Conservation (phyloP, 2,797 vertebrate genomes). For the Erithacus rubecula region DNA sequence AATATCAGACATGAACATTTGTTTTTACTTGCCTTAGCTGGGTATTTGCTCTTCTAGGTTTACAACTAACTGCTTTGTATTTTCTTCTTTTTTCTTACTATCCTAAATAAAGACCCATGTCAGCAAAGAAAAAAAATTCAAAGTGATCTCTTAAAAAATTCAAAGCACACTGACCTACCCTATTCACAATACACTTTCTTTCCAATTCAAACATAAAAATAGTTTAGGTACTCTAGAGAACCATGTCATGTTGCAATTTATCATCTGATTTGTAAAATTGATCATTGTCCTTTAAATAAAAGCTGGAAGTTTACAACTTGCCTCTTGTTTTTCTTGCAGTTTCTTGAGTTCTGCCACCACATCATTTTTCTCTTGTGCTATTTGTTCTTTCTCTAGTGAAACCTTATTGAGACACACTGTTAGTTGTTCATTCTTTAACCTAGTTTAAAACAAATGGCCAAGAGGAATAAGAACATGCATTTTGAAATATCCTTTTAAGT, state of each 20-base stretch:
- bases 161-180: neutral
- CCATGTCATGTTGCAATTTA: neutral
- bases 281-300: neutral
- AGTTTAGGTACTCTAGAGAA: neutral
- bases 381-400: constrained; percentile 78
- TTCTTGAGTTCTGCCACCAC: constrained; percentile 69
- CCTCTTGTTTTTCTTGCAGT: neutral
- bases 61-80: constrained; percentile 77
- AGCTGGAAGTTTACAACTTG: neutral
- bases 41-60: constrained; percentile 80
- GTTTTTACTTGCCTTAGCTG: constrained; percentile 79
- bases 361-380: constrained; percentile 72
- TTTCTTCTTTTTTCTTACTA: constrained; percentile 73
- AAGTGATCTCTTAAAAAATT: neutral
- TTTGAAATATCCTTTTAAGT: neutral
- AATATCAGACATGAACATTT: neutral
- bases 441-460: constrained; percentile 54
- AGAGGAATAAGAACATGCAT: neutral
- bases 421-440: constrained; percentile 79
- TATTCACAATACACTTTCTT: neutral
- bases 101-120: constrained; percentile 65
- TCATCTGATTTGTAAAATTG: neutral
- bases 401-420: constrained; percentile 73
- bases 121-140: neutral
- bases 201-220: neutral